Percentiles rank a stretch among this genome's conserved stretches.
These are phyloP conservation scores for Apeltes quadracus DNA, from an alignment of 2,113 vertebrate species.

Conservation along the genomic window DNA sequence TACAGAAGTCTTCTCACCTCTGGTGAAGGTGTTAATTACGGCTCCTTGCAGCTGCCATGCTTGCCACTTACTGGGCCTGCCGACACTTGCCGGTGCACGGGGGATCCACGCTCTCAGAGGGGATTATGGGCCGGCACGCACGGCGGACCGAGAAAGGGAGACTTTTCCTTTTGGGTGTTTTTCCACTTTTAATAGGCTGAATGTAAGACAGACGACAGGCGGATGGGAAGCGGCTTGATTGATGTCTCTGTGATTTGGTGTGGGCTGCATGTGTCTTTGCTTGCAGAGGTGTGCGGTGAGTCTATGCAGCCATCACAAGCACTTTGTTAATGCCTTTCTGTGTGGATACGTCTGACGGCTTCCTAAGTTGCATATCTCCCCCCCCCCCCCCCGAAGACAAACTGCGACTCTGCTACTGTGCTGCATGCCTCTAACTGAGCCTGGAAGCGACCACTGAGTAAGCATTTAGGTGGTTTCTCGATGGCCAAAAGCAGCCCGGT, in stretches of 20 bases:
- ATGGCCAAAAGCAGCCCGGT: conserved; percentile 65
- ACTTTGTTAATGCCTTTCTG: neutral
- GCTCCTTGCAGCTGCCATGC: conserved; percentile 69
- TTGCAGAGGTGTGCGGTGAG: conserved; percentile 3
- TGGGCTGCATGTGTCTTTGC: neutral
- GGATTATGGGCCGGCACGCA: conserved; percentile 68
- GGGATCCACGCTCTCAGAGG: conserved; percentile 71
- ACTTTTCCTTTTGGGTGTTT: conserved; percentile 55
- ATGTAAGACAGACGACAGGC: conserved; percentile 9
- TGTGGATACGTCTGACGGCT: conserved; percentile 1
- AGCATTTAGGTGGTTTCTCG: conserved; percentile 71
- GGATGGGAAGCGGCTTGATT: conserved; percentile 20
- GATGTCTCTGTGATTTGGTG: conserved; percentile 22
- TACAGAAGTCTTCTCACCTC: conserved; percentile 78
- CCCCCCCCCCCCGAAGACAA: conserved; percentile 42
- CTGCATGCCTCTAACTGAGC: conserved; percentile 45
- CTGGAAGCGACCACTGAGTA: conserved; percentile 62
- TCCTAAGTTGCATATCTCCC: neutral
- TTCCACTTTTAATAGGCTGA: conserved; percentile 43
- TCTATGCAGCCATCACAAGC: neutral
- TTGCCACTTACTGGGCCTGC: conserved; percentile 74
- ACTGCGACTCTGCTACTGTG: conserved; percentile 56
- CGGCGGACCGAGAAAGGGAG: conserved; percentile 39
- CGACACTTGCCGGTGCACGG: conserved; percentile 65
- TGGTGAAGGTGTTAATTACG: conserved; percentile 79